Base-by-base conservation (phyloP, 2,888 invertebrate species). In the Lepidochrysops patricia region DNA sequence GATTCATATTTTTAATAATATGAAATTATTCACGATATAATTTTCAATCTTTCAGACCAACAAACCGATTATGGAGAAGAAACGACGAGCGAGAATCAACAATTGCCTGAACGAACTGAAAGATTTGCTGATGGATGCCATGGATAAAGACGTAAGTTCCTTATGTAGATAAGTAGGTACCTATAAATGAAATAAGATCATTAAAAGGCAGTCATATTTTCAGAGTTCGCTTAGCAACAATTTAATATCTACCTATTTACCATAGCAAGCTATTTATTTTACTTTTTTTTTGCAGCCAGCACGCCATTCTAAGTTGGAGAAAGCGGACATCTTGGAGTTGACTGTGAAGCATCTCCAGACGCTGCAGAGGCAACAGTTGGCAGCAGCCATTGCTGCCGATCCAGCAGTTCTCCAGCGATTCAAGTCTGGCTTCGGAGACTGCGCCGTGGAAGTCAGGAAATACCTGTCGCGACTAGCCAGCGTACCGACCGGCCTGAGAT, bases 251-350 rank as follows among this genome's bases (percentile, higher is more conserved):
- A 9, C 7, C 4, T n/a, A 29, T 29, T 7, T 43, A 43, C 19
- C n/a, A n/a, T n/a, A 43, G 43, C 19, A 19, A 43, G 19, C 4
- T 12, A 43, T 43, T 19, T 1, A 15, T 62, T n/a, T n/a, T 52
- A 27, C 9, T 15, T 34, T 37, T 58, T 64, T 32, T 70, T 92
- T 92, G 63, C 91, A 97, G 97, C 96, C 97, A 35, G 93, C 96
- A 1, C 93, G 97, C 61, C 97, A 98, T 85, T 96, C 97, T 4
- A 98, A 98, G 79, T 89, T 98, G 72, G 98, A 98, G 82, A 98
- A 98, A 78, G 98, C 98, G 0, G 98, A 98, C 80, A 98, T 98
- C 69, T 88, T 98, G 59, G 98, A 98, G 83, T 94, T 98, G 91
- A 97, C 98, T 0, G 98, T 98, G 54, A 96, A 96, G 76, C 97